These are phyloP conservation scores for Acleris literana DNA, from an alignment of 2,888 invertebrate species.

Conservation along the genomic window DNA sequence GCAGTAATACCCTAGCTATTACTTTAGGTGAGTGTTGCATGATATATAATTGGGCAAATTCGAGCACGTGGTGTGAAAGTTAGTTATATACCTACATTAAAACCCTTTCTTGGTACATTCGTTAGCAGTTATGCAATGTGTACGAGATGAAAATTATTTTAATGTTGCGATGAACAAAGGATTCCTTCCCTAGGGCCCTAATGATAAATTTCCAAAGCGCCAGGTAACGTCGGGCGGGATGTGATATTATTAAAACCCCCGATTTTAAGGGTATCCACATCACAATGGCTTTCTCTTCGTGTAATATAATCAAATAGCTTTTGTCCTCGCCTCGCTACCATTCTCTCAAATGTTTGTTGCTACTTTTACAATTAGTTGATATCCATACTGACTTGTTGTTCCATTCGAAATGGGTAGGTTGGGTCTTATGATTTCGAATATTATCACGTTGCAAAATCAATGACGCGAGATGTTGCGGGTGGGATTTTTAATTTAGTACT, in stretches of 20 bases:
- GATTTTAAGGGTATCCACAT: conserved; percentile 28
- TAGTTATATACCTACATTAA: too few relatives aligned
- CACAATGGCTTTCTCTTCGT: conserved; percentile 32
- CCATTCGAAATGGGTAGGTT: too few relatives aligned
- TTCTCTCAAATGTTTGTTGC: conserved; percentile 28
- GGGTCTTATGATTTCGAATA: too few relatives aligned
- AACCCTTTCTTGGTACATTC: not conserved
- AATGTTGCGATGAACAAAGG: conserved; percentile 23
- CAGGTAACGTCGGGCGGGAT: conserved; percentile 29
- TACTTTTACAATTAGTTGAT: conserved; percentile 27
- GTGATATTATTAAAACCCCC: conserved; percentile 29
- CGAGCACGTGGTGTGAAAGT: too few relatives aligned
- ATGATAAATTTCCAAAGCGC: conserved; percentile 28
- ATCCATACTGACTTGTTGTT: conserved; percentile 1
- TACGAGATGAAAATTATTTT: conserved; percentile 16
- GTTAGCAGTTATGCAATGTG: not conserved
- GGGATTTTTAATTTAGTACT: too few relatives aligned
- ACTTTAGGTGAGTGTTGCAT: too few relatives aligned
- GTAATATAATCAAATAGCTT: conserved; percentile 31
- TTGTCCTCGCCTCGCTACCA: conserved; percentile 25
- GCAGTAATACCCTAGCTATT: too few relatives aligned
- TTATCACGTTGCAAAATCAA: too few relatives aligned
- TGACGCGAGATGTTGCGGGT: too few relatives aligned
- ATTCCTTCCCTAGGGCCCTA: conserved; percentile 13
- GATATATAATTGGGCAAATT: too few relatives aligned